Evolutionary conservation across 2,113 vertebrate species (phyloP), one percentile per base, ranked within the genome.

Genomic region (Sceloporus tristichus): DNA sequence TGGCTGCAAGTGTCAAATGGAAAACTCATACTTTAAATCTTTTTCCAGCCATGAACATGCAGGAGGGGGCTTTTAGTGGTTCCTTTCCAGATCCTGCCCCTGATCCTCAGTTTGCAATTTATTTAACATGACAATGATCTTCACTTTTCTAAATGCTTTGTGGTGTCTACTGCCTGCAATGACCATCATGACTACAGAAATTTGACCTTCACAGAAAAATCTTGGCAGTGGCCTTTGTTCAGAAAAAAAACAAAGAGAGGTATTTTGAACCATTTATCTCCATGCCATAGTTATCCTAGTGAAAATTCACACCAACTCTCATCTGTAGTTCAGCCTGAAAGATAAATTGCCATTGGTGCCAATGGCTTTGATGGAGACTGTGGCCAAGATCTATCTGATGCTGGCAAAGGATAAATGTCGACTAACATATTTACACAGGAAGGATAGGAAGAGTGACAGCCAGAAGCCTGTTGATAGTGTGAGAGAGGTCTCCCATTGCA

Each of bases 201-300:
- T 21, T 77, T 74, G 53, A 21, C 4, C 48, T 76, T 74, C 48
- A 25, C 75, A 88, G 90, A 90, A 87, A 65, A 59, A 59, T 87
- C 84, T 92, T 27, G 1, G 29, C 90, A 13, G 7, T 79, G 53
- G 29, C 78, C 18, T 29, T 25, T 79, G 10, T 59, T 79, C 29
- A 18, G 53, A 54, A 34, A 4, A 53, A 18, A 56, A 56, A 42
- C 29, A 23, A 9, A 18, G 54, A 16, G 25, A 25, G 7, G 80
- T 11, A 42, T 68, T 74, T 74, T 82, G 23, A 66, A 14, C 11
- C 9, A 19, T 70, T 71, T 84, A 8, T 29, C 66, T 34, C 42
- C 13, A 9, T 34, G 29, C 29, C 34, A n/a, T 34, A n/a, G 10
- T 56, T 7, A 48, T 62, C 71, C 5, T 84, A 34, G 40, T 84